Base-by-base conservation (phyloP, 1,140 invertebrate genomes). In the Drosophila bipectinata region DNA sequence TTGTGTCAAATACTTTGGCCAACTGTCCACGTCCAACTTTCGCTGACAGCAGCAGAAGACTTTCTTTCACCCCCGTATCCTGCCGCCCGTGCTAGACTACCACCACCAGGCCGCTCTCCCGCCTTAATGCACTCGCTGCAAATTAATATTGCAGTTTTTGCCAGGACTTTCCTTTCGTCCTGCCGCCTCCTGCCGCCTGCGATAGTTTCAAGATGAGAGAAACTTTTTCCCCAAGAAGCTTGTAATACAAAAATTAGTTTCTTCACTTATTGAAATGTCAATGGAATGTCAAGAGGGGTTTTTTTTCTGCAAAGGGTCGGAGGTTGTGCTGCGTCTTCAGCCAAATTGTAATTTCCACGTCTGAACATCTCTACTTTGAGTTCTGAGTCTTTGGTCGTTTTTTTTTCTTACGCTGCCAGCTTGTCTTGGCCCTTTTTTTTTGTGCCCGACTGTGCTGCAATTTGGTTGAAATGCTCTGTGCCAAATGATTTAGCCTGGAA, bases 251-350 rank as follows among this genome's bases (percentile, higher is more conserved):
- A 87, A 88, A 87, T 87, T 87, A 87, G 82, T 87, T 85, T 87
- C 82, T 88, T 87, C 83, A 88, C 82, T 87, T 87, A 87, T 87
- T 87, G 82, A 87, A 87, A 87, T 87, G 82, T 87, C 82, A 87
- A 81, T 88, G 82, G 68, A 71, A 87, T 83, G 79, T 83, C 79
- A 72, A 67, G 67, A 56, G 47, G 45, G 47, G 3, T 3, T 34
- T 45, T 30, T 41, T 41, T 41, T 18, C 18, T 8, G 37, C 1
- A 3, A 53, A 18, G 67, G 37, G 44, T 18, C 14, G 32, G 14
- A 30, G 45, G 54, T 21, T 47, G 15, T 12, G 32, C n/a, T 54
- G 47, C 51, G 59, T 72, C 72, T 72, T 58, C 30, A 60, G 77
- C 77, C 81, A 85, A 84, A 88, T 87, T 87, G 83, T 87, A 87